Base-by-base conservation (phyloP, 2,888 invertebrate genomes). In the Encarsia formosa region DNA sequence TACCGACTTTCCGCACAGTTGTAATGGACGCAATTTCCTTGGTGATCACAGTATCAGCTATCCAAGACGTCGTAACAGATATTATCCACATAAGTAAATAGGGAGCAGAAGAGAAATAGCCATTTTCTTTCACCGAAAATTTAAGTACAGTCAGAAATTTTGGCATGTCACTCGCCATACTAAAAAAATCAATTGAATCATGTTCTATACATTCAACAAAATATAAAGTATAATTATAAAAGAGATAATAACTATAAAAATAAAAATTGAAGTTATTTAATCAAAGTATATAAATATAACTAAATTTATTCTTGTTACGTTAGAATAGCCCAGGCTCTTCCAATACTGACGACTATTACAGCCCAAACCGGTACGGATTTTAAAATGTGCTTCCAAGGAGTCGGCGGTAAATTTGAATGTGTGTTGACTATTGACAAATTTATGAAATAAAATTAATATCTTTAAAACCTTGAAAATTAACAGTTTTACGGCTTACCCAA, bases 301-400 rank as follows among this genome's bases (percentile, higher is more conserved):
- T n/a, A n/a, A n/a, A n/a, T n/a, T n/a, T n/a, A n/a, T n/a, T n/a
- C n/a, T n/a, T n/a, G n/a, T n/a, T n/a, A n/a, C n/a, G 72, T 73
- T 38, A 73, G 68, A 45, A 73, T 70, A 3, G 72, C 72, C 73
- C 73, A 73, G 20, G 71, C 70, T 54, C 71, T 71, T 0, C 73
- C 73, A 6, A 71, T 56, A 37, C 70, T 69, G 0, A 87, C 87
- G 40, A 80, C 80, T 8, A 88, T 82, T 13, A 88, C 68, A 0
- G 88, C 88, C 81, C 87, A 84, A 50, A 89, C 75, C 0, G 88
- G 86, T 2, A 81, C 76, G 0, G 84, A 87, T 49, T 78, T 59
- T 1, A 71, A 20, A 4, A 73, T 52, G 23, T 69, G 65, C 3
- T 61, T 51, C 73, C 73, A 73, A 0, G 73, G 70, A 8, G 67